phyloP scores from a whole-genome alignment of 2,113 vertebrate genomes.

The Gambusia affinis region DNA sequence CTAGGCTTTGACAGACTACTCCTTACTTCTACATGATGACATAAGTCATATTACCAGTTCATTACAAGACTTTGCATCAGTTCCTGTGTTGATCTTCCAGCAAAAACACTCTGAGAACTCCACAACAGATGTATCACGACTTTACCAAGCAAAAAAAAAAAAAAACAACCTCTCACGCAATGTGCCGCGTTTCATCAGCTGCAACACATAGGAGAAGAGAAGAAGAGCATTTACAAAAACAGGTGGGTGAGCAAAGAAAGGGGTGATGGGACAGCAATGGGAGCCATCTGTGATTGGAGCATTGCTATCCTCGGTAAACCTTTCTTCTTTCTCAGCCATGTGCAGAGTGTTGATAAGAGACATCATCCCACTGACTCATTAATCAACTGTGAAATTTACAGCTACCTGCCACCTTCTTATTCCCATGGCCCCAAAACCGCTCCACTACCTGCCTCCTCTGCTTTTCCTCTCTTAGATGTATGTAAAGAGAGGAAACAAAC shows the following conservation, averaged over 20 bases:
- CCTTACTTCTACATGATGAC: conserved; percentile 30
- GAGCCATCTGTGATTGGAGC: conserved; percentile 72
- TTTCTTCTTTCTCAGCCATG: conserved; percentile 73
- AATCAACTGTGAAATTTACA: conserved; percentile 80
- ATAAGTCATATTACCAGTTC: conserved; percentile 43
- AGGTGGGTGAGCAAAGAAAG: conserved; percentile 69
- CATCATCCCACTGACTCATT: conserved; percentile 81
- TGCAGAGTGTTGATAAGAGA: conserved; percentile 79
- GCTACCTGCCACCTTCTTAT: conserved; percentile 78
- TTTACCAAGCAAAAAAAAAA: conserved; percentile 29
- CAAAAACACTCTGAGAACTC: conserved; percentile 49
- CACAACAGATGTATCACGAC: conserved; percentile 38
- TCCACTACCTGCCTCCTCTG: conserved; percentile 42
- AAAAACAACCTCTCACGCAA: conserved; percentile 2
- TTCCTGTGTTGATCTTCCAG: conserved; percentile 57
- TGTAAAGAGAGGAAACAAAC: conserved; percentile 62
- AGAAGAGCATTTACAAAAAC: conserved; percentile 50
- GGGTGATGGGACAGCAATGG: conserved; percentile 70
- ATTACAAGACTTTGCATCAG: conserved; percentile 71
- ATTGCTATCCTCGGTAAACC: conserved; percentile 65
- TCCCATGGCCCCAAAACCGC: conserved; percentile 62
- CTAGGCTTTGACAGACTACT: conserved; percentile 31
- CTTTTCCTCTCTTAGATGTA: conserved; percentile 40
- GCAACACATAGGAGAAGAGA: conserved; percentile 36
- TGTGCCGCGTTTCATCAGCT: conserved; percentile 49